Percentiles rank a stretch among this genome's conserved stretches.
These are phyloP conservation scores for Danio tinwini DNA, from an alignment of 2,797 vertebrate genomes.

Conservation along the genomic window DNA sequence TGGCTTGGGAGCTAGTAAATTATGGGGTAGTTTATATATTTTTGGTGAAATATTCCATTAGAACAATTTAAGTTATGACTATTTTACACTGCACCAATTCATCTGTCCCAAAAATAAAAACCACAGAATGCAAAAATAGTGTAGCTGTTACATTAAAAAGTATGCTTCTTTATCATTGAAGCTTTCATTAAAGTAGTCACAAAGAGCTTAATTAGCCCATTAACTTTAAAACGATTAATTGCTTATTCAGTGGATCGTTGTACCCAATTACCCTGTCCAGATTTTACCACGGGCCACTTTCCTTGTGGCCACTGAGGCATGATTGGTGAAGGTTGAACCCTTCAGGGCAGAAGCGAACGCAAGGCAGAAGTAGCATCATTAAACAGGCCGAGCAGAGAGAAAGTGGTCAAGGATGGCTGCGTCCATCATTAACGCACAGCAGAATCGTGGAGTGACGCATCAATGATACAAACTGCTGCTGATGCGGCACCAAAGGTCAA, in stretches of 20 bases:
- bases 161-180: neutral
- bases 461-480: slow-evolving; percentile 17
- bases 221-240: slow-evolving; percentile 11
- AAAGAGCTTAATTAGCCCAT: slow-evolving; percentile 3
- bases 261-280: neutral
- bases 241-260: slow-evolving; percentile 9
- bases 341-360: neutral
- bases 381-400: slow-evolving; percentile 36
- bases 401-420: slow-evolving; percentile 40
- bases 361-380: slow-evolving; percentile 46
- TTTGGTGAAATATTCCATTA: too few species aligned
- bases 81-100: too few species aligned
- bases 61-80: too few species aligned
- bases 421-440: slow-evolving; percentile 11
- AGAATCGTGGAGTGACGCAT: slow-evolving; percentile 3
- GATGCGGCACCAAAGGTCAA: slow-evolving; percentile 35
- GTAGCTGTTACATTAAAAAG: neutral
- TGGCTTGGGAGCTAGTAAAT: too few species aligned
- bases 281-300: neutral
- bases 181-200: neutral
- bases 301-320: slow-evolving; percentile 1
- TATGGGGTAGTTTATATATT: too few species aligned
- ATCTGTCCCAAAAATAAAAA: too few species aligned
- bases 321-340: neutral
- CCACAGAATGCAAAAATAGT: too few species aligned